A percentile compares a stretch with the other conserved stretches of the same genome.
Conservation (phyloP, 2,888 invertebrate genomes). For the Punctoribates punctum region DNA sequence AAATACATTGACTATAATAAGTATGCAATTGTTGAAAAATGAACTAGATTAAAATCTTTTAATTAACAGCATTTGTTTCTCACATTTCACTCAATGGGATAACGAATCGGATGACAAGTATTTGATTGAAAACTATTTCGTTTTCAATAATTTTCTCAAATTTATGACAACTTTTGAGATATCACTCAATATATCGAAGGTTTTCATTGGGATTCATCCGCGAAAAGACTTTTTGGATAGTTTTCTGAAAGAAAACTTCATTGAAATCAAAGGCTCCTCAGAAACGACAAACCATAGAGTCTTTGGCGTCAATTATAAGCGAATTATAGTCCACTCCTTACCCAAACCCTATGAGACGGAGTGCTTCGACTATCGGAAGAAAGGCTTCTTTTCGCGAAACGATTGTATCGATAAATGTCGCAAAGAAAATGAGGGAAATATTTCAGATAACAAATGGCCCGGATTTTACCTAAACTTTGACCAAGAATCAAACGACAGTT, state of each 20-base stretch:
- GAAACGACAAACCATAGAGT: neutral
- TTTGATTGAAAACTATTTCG: neutral
- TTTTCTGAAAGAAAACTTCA: neutral
- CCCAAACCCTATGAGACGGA: conserved; percentile 2
- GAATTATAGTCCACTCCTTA: neutral
- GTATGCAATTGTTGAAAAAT: neutral
- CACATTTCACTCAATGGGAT: neutral
- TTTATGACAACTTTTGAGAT: neutral
- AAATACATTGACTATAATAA: too few relatives aligned
- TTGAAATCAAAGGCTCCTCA: neutral
- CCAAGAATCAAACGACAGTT: neutral
- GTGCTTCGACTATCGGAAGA: neutral
- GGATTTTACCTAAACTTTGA: neutral
- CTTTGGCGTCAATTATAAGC: neutral
- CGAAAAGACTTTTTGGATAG: neutral
- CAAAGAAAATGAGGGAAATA: neutral
- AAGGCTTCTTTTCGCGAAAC: neutral
- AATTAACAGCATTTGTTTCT: neutral
- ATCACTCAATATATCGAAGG: neutral
- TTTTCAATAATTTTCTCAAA: neutral
- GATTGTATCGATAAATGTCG: neutral
- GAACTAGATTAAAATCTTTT: neutral
- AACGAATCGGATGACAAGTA: neutral
- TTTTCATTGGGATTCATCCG: neutral
- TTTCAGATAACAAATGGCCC: neutral